Evolutionary conservation across 2,888 invertebrate genomes (phyloP), one percentile per base, ranked within the genome.

Genomic region (Nomada ruficornis): DNA sequence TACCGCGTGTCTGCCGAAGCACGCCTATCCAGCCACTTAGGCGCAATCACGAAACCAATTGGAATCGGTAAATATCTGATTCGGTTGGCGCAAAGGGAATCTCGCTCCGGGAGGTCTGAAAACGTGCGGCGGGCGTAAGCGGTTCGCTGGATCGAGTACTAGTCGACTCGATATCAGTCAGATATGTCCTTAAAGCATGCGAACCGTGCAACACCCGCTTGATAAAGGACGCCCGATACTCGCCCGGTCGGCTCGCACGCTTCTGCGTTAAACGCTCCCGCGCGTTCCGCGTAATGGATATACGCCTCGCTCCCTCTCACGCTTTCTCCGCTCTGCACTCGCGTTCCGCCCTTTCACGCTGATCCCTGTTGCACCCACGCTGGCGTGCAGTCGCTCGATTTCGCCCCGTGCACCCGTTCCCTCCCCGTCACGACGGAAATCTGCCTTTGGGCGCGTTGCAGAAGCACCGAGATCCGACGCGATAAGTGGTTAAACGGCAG

Each of bases 181-280:
- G 92, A 93, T 93, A 93, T 93, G 91, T 93, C 93, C 92, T 93
- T 89, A 87, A 88, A 93, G 91, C 93, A 93, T 93, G 93, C 93
- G 91, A 93, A 78, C 84, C 89, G 89, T 90, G 92, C 69, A 81
- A 70, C 64, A 47, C 59, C 36, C 47, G 55, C 57, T 36, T 67
- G 71, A 85, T 80, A 86, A 79, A 87, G 81, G 75, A 86, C 82
- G 76, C 68, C 68, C 69, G 74, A 80, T 87, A 82, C 69, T 65
- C 80, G 76, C 63, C 18, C 36, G 60, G 26, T 23, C n/a, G 42
- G 50, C 62, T 64, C 63, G 65, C 82, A 79, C 81, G 80, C 79
- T 55, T 74, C 73, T 72, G 63, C 77, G 70, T 73, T 82, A 83
- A 88, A 83, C 74, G 86, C 78, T 82, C 67, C 83, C 77, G 77